Evolutionary conservation across 1,140 invertebrate species (phyloP).

Genomic region (Mycetomoellerius zeteki): DNA sequence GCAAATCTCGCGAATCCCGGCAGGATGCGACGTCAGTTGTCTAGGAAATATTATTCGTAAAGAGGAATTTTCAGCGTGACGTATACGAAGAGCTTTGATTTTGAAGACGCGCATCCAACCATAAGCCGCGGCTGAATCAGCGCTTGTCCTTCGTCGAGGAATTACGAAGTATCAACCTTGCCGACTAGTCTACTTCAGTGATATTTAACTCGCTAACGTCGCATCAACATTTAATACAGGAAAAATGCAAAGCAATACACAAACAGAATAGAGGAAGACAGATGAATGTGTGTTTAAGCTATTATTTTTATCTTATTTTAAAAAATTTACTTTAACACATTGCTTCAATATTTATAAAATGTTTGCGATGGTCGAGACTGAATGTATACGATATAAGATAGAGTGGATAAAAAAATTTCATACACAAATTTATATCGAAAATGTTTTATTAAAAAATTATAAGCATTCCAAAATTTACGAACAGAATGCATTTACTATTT

Average conservation of each 20-base stretch:
- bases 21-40: constrained; percentile 39
- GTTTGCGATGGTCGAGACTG: no score
- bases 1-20: constrained; percentile 32
- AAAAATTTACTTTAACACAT: not conserved
- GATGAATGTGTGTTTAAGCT: not conserved
- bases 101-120: constrained; percentile 31
- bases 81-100: constrained; percentile 66
- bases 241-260: not conserved
- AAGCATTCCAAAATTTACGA: no score
- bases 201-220: not conserved
- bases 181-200: constrained; percentile 16
- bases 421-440: no score
- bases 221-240: not conserved
- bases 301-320: not conserved
- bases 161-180: constrained; percentile 10
- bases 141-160: constrained; percentile 11
- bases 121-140: constrained; percentile 49
- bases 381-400: no score
- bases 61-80: constrained; percentile 49
- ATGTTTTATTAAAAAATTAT: no score
- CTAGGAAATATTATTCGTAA: constrained; percentile 39
- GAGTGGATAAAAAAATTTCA: no score
- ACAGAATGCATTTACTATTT: no score
- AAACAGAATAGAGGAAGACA: not conserved
- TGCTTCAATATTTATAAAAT: not conserved